Conservation (phyloP, 1,140 invertebrate genomes). For the Reticulitermes speratus region DNA sequence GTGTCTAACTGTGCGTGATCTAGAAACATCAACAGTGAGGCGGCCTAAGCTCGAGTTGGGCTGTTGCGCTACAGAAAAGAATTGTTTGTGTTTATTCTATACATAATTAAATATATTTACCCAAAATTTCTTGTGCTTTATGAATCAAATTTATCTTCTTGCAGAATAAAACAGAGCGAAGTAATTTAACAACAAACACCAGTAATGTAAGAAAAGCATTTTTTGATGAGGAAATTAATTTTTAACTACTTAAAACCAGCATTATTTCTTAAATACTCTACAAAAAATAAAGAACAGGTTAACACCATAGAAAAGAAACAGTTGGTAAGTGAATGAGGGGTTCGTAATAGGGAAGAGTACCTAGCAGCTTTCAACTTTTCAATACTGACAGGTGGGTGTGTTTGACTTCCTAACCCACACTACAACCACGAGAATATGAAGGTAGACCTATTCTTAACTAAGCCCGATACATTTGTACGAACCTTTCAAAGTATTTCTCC, state of each 20-base stretch:
- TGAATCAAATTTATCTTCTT: no score
- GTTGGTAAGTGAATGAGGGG: not conserved
- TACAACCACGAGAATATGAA: not conserved
- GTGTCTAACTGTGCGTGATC: no score
- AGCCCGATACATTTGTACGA: constrained; percentile 2
- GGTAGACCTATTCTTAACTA: not conserved
- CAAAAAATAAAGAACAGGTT: not conserved
- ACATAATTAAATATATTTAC: no score
- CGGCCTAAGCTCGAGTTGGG: no score
- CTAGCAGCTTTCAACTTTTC: constrained; percentile 2
- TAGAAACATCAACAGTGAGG: no score
- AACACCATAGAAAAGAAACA: not conserved
- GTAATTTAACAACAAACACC: no score
- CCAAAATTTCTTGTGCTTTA: no score
- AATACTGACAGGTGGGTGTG: constrained; percentile 10
- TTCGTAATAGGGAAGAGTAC: not conserved
- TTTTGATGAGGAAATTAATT: no score
- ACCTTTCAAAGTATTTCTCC: not conserved
- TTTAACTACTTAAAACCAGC: not conserved
- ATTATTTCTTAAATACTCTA: not conserved
- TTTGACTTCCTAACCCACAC: constrained; percentile 15
- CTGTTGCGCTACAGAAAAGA: no score
- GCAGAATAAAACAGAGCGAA: no score
- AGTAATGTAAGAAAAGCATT: no score
- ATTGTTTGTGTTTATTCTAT: no score